Conservation (phyloP, 2,113 vertebrate genomes). For the Pterocles burchelli region DNA sequence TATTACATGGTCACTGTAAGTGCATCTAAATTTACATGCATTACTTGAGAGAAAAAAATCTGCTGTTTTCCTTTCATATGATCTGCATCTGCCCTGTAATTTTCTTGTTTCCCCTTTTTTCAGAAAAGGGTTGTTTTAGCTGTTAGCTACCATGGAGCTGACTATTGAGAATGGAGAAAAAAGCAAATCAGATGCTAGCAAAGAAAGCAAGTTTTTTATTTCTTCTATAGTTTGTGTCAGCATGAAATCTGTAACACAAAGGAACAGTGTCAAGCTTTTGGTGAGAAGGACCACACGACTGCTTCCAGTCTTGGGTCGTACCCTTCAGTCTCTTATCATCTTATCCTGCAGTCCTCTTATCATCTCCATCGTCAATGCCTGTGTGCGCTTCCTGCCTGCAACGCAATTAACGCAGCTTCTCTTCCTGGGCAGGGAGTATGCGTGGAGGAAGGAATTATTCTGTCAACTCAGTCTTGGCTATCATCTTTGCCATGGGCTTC, state of each 20-base stretch:
- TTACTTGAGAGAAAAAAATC: constrained; percentile 2
- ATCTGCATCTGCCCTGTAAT: constrained; percentile 23
- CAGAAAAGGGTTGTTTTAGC: background rate
- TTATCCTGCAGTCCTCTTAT: background rate
- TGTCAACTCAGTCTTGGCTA: background rate
- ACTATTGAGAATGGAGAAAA: background rate
- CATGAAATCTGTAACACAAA: background rate
- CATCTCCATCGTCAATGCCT: background rate
- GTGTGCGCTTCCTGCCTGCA: background rate
- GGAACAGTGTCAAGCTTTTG: background rate
- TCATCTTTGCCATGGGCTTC: background rate
- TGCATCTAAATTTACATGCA: constrained; percentile 8
- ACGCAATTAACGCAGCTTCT: background rate
- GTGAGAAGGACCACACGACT: background rate
- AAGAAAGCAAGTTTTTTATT: constrained; percentile 4
- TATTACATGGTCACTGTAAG: background rate
- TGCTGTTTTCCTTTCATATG: background rate
- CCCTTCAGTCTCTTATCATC: background rate
- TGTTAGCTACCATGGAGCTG: background rate
- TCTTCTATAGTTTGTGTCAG: background rate
- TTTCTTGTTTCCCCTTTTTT: background rate
- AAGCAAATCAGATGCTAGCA: background rate
- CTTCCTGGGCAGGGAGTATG: background rate
- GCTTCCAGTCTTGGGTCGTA: background rate
- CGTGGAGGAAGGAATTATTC: background rate